Evolutionary conservation across 2,888 invertebrate species (phyloP).

Genomic region (Pherbina coryleti): DNA sequence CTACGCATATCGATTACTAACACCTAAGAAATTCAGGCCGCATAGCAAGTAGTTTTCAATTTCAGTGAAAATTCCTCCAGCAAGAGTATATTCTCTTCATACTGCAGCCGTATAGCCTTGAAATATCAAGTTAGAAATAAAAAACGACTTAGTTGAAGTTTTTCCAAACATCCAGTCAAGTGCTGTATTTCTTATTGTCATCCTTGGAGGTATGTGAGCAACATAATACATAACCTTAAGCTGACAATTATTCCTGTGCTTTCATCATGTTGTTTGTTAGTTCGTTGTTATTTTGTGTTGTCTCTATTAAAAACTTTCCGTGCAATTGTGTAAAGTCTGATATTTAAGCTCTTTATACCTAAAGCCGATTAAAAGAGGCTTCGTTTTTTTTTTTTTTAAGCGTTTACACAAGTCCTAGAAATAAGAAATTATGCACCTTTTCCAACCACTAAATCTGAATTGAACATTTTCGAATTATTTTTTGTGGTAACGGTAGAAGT

Average conservation of each 20-base stretch:
- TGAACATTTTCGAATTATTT: too few species aligned
- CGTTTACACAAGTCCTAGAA: too few species aligned
- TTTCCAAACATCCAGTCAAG: background rate
- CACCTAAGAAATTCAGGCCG: too few species aligned
- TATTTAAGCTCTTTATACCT: slow-evolving; percentile 26
- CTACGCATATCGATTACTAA: too few species aligned
- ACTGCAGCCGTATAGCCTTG: slow-evolving; percentile 3
- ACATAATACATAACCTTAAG: background rate
- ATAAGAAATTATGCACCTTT: too few species aligned
- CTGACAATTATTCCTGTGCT: background rate
- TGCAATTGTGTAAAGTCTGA: slow-evolving; percentile 25
- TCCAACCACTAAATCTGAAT: too few species aligned
- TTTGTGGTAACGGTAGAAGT: too few species aligned
- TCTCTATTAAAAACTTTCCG: slow-evolving; percentile 21
- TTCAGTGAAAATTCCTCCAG: too few species aligned
- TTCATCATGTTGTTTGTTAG: background rate
- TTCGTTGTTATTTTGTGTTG: background rate
- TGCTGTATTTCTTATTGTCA: background rate
- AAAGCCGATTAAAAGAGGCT: slow-evolving; percentile 19
- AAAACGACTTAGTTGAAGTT: too few species aligned
- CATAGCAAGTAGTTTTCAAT: too few species aligned
- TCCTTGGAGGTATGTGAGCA: background rate
- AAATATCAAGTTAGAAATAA: background rate
- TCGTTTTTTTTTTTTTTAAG: background rate
- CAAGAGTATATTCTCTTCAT: background rate